phyloP scores from a whole-genome alignment of 2,797 vertebrate genomes.

The Myotis daubentonii region DNA sequence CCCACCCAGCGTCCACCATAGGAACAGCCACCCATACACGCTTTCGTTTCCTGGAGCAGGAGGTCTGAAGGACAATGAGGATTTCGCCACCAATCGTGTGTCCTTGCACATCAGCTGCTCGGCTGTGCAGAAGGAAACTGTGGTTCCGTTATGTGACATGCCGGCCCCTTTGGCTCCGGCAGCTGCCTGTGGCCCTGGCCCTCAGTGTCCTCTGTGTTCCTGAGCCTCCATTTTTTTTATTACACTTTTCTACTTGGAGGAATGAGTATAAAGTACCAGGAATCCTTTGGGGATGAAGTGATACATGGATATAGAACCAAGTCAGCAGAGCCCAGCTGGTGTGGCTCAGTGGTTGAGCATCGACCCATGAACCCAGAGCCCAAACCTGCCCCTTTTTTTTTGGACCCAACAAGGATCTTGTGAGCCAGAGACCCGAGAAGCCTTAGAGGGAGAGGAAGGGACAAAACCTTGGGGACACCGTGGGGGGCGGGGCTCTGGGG shows the following conservation, averaged over 20 bases:
- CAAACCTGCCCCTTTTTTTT: not conserved
- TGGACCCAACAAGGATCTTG: not conserved
- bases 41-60: not conserved
- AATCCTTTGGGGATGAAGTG: not conserved
- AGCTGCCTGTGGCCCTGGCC: not conserved
- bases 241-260: not conserved
- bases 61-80: not conserved
- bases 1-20: too few relatives aligned
- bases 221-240: not conserved
- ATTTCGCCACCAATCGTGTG: too few relatives aligned
- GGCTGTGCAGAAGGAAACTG: too few relatives aligned
- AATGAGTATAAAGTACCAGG: not conserved
- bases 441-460: not conserved
- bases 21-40: not conserved
- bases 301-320: not conserved
- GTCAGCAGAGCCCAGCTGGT: not conserved
- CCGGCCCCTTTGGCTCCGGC: rapidly evolving
- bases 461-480: not conserved
- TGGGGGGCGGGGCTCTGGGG: not conserved
- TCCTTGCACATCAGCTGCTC: not conserved
- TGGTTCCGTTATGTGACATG: rapidly evolving
- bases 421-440: not conserved
- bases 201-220: not conserved
- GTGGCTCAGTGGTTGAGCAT: too few relatives aligned
- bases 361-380: not conserved